These are phyloP conservation scores for Eretmodus cyanostictus DNA, from an alignment of 2,113 vertebrate species.

Conservation along the genomic window DNA sequence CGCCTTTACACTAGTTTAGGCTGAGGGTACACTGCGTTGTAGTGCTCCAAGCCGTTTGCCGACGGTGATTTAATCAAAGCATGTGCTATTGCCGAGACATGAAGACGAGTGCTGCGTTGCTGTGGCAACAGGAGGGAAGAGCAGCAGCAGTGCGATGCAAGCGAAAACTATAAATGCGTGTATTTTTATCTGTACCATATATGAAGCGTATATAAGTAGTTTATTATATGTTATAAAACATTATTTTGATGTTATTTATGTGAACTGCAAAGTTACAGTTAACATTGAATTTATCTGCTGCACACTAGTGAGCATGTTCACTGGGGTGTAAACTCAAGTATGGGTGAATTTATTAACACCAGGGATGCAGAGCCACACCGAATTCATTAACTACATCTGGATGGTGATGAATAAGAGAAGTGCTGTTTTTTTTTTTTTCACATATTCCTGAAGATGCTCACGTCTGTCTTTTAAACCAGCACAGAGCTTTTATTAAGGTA, in stretches of 20 bases:
- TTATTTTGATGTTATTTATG: not conserved
- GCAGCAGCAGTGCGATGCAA: constrained; percentile 5
- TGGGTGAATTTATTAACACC: not conserved
- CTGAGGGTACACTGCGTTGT: not conserved
- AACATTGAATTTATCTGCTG: not conserved
- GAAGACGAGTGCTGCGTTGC: constrained; percentile 50
- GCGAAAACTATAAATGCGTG: not conserved
- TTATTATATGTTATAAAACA: not conserved
- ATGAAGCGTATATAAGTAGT: not conserved
- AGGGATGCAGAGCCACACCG: not conserved
- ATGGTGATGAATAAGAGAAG: not conserved
- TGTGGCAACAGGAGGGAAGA: constrained; percentile 59
- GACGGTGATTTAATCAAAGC: constrained; percentile 28
- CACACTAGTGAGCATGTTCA: not conserved
- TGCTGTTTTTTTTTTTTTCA: not conserved
- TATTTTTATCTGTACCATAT: not conserved
- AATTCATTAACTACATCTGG: not conserved
- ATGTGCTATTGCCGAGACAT: constrained; percentile 49
- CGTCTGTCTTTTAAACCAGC: not conserved
- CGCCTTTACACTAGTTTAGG: not conserved
- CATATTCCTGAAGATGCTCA: not conserved
- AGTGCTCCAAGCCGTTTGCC: not conserved
- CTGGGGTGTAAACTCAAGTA: not conserved
- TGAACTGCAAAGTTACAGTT: not conserved
- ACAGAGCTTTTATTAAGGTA: not conserved